A percentile compares a stretch with the other conserved stretches of the same genome.
Conservation (phyloP, 2,113 vertebrate genomes). For the Perca fluviatilis region DNA sequence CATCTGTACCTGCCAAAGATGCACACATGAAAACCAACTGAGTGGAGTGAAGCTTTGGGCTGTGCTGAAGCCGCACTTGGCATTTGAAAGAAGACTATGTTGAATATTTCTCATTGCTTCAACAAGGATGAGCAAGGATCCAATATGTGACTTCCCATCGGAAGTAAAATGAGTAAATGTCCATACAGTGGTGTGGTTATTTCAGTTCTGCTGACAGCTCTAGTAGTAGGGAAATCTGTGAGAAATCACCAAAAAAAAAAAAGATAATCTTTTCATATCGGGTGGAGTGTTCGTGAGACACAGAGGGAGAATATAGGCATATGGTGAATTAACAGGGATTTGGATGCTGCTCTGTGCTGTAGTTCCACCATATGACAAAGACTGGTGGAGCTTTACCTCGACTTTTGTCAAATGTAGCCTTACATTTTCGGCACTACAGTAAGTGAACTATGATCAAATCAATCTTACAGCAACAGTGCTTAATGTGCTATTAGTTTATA, state of each 20-base stretch:
- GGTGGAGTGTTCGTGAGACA: not conserved
- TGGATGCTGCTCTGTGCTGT: not conserved
- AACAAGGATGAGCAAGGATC: too few relatives aligned
- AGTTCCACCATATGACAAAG: too few relatives aligned
- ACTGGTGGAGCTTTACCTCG: not conserved
- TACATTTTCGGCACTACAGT: not conserved
- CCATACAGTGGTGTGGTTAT: not conserved
- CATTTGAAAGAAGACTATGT: slow-evolving; percentile 28
- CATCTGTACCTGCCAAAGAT: slow-evolving; percentile 57
- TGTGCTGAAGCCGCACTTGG: slow-evolving; percentile 51
- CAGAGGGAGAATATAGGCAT: not conserved
- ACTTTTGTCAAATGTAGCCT: not conserved
- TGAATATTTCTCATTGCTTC: not conserved
- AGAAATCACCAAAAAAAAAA: not conserved
- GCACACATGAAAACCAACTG: slow-evolving; percentile 23
- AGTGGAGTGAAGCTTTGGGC: slow-evolving; percentile 31
- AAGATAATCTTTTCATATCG: not conserved
- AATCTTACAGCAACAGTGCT: too few relatives aligned
- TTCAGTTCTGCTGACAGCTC: not conserved
- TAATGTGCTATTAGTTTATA: too few relatives aligned
- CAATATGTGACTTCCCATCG: too few relatives aligned
- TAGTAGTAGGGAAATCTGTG: not conserved
- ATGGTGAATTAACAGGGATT: not conserved
- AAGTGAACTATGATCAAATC: too few relatives aligned
- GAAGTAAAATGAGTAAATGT: too few relatives aligned